Conservation (phyloP, 1,140 invertebrate genomes). For the Apis cerana region DNA sequence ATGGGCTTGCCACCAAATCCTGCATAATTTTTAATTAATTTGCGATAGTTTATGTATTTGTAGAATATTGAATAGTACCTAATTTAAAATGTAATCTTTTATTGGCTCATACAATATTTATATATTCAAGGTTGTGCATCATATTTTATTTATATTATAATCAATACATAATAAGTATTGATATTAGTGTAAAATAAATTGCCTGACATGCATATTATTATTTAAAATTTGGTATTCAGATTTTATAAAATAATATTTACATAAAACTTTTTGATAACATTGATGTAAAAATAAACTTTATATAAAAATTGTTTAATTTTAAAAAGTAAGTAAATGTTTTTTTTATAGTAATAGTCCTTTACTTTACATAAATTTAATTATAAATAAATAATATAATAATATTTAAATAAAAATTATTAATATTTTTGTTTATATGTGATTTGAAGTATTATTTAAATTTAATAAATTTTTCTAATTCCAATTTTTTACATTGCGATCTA, state of each 20-base stretch:
- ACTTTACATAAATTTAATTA: neutral
- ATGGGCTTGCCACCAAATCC: constrained; percentile 77
- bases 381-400: neutral
- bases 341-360: neutral
- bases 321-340: neutral
- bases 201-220: constrained; percentile 9
- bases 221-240: constrained; percentile 21
- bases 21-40: constrained; percentile 63
- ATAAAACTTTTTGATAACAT: neutral
- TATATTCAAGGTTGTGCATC: constrained; percentile 62
- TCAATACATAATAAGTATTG: constrained; percentile 8
- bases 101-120: constrained; percentile 35
- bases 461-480: neutral
- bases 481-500: neutral
- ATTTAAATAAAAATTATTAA: neutral
- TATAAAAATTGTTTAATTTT: neutral
- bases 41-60: constrained; percentile 21
- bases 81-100: constrained; percentile 53
- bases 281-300: constrained; percentile 27
- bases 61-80: constrained; percentile 48
- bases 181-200: constrained; percentile 38
- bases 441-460: neutral
- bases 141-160: constrained; percentile 61
- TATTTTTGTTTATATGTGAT: neutral
- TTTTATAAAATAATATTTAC: constrained; percentile 24